Evolutionary conservation across 1,140 invertebrate species (phyloP).

Genomic region (Vollenhovia emeryi): DNA sequence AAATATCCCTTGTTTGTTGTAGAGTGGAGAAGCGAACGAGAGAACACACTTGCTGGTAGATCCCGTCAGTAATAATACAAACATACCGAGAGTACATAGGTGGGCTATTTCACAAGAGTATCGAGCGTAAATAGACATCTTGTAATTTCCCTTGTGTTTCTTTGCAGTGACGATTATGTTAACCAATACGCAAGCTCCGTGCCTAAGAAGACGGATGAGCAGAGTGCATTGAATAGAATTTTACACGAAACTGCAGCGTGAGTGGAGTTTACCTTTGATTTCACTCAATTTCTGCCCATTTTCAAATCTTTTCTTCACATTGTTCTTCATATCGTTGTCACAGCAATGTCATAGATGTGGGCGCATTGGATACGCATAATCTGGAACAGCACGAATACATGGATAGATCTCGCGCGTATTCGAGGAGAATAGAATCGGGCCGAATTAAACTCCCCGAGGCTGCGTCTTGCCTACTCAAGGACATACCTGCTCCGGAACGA

Average conservation of each 20-base stretch:
- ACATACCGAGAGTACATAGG: slow-evolving; percentile 87
- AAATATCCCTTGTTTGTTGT: slow-evolving; percentile 72
- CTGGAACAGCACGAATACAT: slow-evolving; percentile 93
- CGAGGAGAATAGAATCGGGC: slow-evolving; percentile 86
- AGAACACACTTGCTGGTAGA: slow-evolving; percentile 89
- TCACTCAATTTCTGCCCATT: too few relatives aligned
- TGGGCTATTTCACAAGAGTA: slow-evolving; percentile 68
- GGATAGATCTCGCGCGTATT: slow-evolving; percentile 91
- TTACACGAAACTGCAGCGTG: slow-evolving; percentile 95
- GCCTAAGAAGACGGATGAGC: slow-evolving; percentile 94
- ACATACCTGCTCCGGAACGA: slow-evolving; percentile 87
- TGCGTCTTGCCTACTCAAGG: slow-evolving; percentile 85
- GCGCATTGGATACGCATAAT: slow-evolving; percentile 91
- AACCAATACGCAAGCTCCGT: slow-evolving; percentile 88
- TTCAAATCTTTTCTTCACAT: too few relatives aligned
- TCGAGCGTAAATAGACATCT: slow-evolving; percentile 21
- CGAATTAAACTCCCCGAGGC: slow-evolving; percentile 82
- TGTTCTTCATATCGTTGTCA: too few relatives aligned
- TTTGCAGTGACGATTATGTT: slow-evolving; percentile 88
- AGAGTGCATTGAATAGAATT: slow-evolving; percentile 94
- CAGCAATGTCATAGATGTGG: slow-evolving; percentile 94
- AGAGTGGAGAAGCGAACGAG: slow-evolving; percentile 88
- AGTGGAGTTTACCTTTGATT: slow-evolving; percentile 78
- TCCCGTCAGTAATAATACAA: slow-evolving; percentile 89
- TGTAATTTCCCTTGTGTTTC: slow-evolving; percentile 58